Evolutionary conservation across 1,140 invertebrate genomes (phyloP), one percentile per base, ranked within the genome.

Genomic region (Zophobas morio): DNA sequence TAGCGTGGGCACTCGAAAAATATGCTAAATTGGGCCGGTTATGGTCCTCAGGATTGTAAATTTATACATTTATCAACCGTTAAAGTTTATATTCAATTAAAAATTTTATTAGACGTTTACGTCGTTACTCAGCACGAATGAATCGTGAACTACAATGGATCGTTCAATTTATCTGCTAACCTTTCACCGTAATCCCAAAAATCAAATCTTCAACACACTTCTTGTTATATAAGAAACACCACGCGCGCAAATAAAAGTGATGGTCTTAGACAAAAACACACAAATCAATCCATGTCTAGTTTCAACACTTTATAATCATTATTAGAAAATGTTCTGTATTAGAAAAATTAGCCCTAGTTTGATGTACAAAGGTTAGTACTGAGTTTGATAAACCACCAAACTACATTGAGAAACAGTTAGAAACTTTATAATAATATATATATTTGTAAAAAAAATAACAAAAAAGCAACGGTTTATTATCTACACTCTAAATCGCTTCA

Each of bases 51-150:
- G 20, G 20, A 51, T 51, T 20, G 20, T 51, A 63, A 63, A 8
- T 63, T 63, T 63, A 39, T 63, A 39, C n/a, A 39, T 63, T 63
- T 63, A 63, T 63, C 57, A 63, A 20, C 6, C 35, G 32, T 2
- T 42, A 66, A 66, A 66, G 37, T 66, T 66, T 66, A 66, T 66
- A 66, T 66, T 66, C 60, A 66, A 66, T 66, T 66, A 66, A 66
- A 20, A 66, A 66, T 66, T 66, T 66, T 66, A 66, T 66, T 66
- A 66, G 60, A 66, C 40, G 39, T 66, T 66, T 66, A 66, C 60
- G 60, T 40, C 60, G 60, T 32, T 66, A 40, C 60, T 42, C 40
- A 66, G 60, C 60, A 66, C 60, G 60, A 66, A 66, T 66, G 60
- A 63, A 63, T 63, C 57, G 39, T 63, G 35, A 66, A 66, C 37